These are phyloP conservation scores for Chrysina gloriosa DNA, from an alignment of 2,888 invertebrate species.

Conservation along the genomic window DNA sequence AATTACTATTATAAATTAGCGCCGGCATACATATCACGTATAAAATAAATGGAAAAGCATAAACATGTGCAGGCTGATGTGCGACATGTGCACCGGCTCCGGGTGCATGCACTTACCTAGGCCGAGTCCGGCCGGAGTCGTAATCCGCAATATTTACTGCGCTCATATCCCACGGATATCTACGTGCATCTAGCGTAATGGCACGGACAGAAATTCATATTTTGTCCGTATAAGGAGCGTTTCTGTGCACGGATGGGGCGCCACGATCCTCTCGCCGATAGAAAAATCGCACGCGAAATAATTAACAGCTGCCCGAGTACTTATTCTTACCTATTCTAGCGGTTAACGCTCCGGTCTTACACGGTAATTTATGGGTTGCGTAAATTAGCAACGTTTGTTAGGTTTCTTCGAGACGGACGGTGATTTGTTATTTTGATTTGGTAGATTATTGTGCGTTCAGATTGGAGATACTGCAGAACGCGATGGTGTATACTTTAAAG, in stretches of 20 bases:
- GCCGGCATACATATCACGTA: neutral
- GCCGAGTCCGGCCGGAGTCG: neutral
- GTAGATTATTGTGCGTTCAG: neutral
- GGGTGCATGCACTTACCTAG: neutral
- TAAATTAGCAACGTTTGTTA: neutral
- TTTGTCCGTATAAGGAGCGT: neutral
- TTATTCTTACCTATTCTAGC: no score
- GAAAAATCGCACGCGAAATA: constrained; percentile 1
- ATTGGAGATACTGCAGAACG: no score
- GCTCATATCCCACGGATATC: constrained; percentile 1
- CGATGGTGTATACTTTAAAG: no score
- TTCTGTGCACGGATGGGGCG: neutral
- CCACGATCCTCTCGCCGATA: neutral
- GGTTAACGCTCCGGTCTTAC: neutral
- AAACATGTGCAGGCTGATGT: neutral
- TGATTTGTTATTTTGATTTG: neutral
- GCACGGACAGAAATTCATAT: constrained; percentile 14
- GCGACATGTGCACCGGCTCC: neutral
- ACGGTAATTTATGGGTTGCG: neutral
- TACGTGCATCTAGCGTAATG: neutral
- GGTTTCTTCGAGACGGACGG: neutral
- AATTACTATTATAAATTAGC: neutral
- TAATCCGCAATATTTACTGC: constrained; percentile 8
- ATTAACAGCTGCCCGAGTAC: neutral
- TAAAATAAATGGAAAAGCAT: neutral